Base-by-base conservation (phyloP, 2,888 invertebrate genomes). In the Pristionchus exspectatus region DNA sequence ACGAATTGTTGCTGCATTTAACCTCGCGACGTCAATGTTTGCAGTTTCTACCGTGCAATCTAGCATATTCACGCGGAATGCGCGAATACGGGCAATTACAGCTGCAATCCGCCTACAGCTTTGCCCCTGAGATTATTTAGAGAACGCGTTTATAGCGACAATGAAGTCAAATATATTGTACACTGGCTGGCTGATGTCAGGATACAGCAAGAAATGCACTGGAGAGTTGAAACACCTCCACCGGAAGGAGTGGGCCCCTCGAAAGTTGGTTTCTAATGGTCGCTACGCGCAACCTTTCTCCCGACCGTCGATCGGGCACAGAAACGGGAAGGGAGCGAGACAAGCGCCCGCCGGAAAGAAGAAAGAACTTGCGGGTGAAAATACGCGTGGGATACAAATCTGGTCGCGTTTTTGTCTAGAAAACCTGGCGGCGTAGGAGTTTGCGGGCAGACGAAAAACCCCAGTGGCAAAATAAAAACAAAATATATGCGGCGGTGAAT, bases 361-460 rank as follows among this genome's bases (percentile, higher is more conserved):
- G 63, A 63, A 1, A n/a, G 63, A 63, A 63, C 63, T n/a, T n/a
- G 24, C 21, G 24, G n/a, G 63, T 63, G 63, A 63, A 63, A 63
- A 63, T 63, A 63, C 24, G 63, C 63, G 63, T 63, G 63, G 63
- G 63, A 63, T 63, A 63, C 63, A 63, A 63, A 63, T 24, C 63
- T 18, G 59, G 59, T 1, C 63, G n/a, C 2, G 21, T 56, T 63
- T 63, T 21, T n/a, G 63, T n/a, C 63, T 63, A 24, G n/a, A 21
- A 63, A 59, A 16, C 44, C 44, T 50, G 59, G 14, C 21, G 59
- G 24, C 63, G 63, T n/a, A 7, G 63, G 63, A n/a, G 63, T 63
- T 63, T 63, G 24, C 24, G 24, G 24, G 24, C 24, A 63, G n/a
- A 63, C 44, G 63, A n/a, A 63, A 63, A 63, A 24, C 4, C 63